Percentiles rank a stretch among this genome's conserved stretches.
These are phyloP conservation scores for Microplitis deprimator DNA, from an alignment of 2,888 invertebrate genomes.

Conservation along the genomic window DNA sequence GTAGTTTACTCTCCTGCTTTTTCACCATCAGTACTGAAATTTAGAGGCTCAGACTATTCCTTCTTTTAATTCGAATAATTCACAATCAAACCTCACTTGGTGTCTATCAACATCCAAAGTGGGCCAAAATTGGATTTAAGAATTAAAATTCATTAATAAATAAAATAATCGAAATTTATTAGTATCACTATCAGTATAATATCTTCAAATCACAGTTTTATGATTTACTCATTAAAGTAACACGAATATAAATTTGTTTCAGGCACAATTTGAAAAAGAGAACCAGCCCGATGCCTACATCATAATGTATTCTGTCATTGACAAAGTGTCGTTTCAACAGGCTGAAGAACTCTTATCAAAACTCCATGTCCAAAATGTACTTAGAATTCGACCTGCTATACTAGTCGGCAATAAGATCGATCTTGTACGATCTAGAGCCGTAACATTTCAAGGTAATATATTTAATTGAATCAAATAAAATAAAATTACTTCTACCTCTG, in stretches of 20 bases:
- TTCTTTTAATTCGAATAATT: too few relatives aligned
- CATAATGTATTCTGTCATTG: constrained; percentile 92
- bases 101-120: too few relatives aligned
- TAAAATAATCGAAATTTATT: too few relatives aligned
- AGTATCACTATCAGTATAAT: too few relatives aligned
- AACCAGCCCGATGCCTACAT: constrained; percentile 88
- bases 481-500: too few relatives aligned
- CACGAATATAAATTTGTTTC: constrained; percentile 50
- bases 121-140: too few relatives aligned
- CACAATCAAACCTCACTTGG: too few relatives aligned
- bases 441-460: constrained; percentile 87
- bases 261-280: constrained; percentile 83
- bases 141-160: too few relatives aligned
- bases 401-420: constrained; percentile 96
- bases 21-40: too few relatives aligned
- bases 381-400: constrained; percentile 84
- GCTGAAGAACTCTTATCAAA: constrained; percentile 85
- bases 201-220: too few relatives aligned
- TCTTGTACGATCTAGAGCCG: constrained; percentile 89
- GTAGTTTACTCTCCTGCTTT: too few relatives aligned
- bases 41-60: too few relatives aligned
- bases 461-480: constrained; percentile 36
- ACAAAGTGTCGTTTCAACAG: constrained; percentile 88
- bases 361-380: constrained; percentile 84
- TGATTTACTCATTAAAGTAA: not conserved